These are phyloP conservation scores for Alaudala cheleensis DNA, from an alignment of 2,113 vertebrate genomes.

Conservation along the genomic window DNA sequence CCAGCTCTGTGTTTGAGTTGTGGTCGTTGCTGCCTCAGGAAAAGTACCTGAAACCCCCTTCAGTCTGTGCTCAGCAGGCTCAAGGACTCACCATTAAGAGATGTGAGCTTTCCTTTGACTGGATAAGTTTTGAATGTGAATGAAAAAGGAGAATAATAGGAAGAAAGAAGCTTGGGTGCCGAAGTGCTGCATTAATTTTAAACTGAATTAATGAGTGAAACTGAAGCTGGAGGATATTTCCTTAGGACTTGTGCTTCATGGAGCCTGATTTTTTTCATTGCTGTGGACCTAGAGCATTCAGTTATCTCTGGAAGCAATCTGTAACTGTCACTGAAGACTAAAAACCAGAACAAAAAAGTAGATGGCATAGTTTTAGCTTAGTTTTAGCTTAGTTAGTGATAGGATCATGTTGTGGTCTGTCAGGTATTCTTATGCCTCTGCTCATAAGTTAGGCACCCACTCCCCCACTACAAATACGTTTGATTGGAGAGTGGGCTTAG, in stretches of 20 bases:
- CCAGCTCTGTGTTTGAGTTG: neutral
- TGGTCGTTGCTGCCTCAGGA: neutral
- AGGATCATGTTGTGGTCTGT: neutral
- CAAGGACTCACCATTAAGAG: rapidly evolving
- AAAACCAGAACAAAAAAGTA: neutral
- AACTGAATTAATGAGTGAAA: neutral
- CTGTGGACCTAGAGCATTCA: neutral
- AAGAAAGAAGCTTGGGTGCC: neutral
- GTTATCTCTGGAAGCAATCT: neutral
- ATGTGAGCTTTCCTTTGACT: neutral
- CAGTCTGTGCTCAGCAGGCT: neutral
- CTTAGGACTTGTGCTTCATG: neutral
- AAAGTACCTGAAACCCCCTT: neutral
- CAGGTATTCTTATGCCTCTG: neutral
- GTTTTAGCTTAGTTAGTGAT: too few species aligned
- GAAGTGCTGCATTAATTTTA: neutral
- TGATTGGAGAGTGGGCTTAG: neutral
- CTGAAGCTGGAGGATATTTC: neutral
- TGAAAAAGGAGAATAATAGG: neutral
- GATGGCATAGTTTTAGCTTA: neutral
- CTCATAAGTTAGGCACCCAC: neutral
- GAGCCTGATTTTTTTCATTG: neutral
- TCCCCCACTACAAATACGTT: neutral
- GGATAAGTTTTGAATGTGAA: neutral
- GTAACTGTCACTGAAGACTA: neutral